phyloP scores from a whole-genome alignment of 2,888 invertebrate genomes.

The Dryococelus australis region DNA sequence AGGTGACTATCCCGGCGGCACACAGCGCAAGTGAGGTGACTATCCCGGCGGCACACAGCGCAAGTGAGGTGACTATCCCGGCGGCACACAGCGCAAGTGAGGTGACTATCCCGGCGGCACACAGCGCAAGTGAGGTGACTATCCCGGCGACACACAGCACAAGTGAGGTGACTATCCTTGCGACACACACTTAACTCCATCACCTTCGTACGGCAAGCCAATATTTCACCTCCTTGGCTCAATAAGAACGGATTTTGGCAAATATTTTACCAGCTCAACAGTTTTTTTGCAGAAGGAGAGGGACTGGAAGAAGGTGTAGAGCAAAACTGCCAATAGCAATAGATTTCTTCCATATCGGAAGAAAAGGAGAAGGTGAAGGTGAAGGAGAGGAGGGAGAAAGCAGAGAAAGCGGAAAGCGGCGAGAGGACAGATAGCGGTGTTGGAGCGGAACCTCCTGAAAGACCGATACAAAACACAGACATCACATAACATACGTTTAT shows the following conservation, averaged over 20 bases:
- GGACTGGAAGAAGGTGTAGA: background rate
- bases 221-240: background rate
- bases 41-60: background rate
- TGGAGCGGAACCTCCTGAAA: background rate
- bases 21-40: background rate
- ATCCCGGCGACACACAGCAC: background rate
- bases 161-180: background rate
- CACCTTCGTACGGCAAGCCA: background rate
- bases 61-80: background rate
- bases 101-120: background rate
- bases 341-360: background rate
- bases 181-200: background rate
- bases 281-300: background rate
- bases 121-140: background rate
- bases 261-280: constrained; percentile 3
- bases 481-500: background rate
- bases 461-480: background rate
- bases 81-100: background rate
- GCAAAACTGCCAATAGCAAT: background rate
- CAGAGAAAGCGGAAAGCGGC: background rate
- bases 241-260: background rate
- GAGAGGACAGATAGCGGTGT: background rate
- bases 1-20: background rate
- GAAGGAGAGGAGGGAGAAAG: background rate
- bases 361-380: background rate